These are phyloP conservation scores for Drosophila serrata DNA, from an alignment of 1,140 invertebrate species.

Conservation along the genomic window DNA sequence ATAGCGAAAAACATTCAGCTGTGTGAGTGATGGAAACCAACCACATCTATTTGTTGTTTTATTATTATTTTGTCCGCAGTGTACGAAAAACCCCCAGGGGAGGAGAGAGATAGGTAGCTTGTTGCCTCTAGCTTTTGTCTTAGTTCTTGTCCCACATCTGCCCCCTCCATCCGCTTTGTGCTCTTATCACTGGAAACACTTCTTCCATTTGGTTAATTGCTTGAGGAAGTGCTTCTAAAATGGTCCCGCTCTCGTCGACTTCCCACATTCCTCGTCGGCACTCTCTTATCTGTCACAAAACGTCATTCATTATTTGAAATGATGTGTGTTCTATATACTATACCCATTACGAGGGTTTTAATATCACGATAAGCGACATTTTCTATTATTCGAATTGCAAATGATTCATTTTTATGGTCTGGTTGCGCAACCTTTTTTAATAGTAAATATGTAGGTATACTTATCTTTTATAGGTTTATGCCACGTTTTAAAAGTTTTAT, in stretches of 20 bases:
- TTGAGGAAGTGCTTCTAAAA: slow-evolving; percentile 63
- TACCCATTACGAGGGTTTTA: slow-evolving; percentile 12
- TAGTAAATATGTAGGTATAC: background rate
- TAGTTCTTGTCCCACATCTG: slow-evolving; percentile 15
- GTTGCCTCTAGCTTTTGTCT: slow-evolving; percentile 35
- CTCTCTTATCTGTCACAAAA: slow-evolving; percentile 48
- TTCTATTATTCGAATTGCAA: slow-evolving; percentile 1
- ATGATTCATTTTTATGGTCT: slow-evolving; percentile 7
- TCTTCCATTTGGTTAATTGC: slow-evolving; percentile 73
- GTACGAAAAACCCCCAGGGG: slow-evolving; percentile 2
- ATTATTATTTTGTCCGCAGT: slow-evolving; percentile 52
- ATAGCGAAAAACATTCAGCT: background rate
- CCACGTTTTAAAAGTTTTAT: background rate
- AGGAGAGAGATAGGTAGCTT: slow-evolving; percentile 1
- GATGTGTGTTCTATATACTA: background rate
- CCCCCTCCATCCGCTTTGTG: background rate
- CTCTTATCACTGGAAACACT: slow-evolving; percentile 54
- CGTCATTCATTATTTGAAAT: slow-evolving; percentile 48
- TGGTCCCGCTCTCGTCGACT: background rate
- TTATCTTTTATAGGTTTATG: background rate
- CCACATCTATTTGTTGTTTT: slow-evolving; percentile 60
- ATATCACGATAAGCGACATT: slow-evolving; percentile 11
- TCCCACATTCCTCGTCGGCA: background rate
- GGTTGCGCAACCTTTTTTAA: background rate
- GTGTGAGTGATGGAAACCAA: slow-evolving; percentile 22